A percentile compares a stretch with the other conserved stretches of the same genome.
These are phyloP conservation scores for Ptychochromis oligacanthus DNA, from an alignment of 2,113 vertebrate species.

Conservation along the genomic window DNA sequence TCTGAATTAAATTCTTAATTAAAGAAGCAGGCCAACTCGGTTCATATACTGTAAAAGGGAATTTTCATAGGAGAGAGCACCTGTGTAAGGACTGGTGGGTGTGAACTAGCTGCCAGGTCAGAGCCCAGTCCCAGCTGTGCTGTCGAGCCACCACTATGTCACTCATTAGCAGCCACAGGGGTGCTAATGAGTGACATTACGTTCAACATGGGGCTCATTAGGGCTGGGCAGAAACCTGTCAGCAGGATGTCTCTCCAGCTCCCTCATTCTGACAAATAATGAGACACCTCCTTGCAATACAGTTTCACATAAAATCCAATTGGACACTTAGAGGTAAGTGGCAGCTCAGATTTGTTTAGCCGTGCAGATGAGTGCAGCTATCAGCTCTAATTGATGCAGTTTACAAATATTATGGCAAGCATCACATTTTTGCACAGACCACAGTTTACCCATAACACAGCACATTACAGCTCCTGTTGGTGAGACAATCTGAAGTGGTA, in stretches of 20 bases:
- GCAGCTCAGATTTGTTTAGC: background rate
- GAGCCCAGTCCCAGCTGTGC: slow-evolving; percentile 44
- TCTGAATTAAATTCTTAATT: slow-evolving; percentile 14
- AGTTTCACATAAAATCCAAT: background rate
- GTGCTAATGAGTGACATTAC: slow-evolving; percentile 68
- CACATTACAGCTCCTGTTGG: background rate
- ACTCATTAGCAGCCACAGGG: slow-evolving; percentile 60
- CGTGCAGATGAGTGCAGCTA: background rate
- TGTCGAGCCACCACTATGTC: slow-evolving; percentile 26
- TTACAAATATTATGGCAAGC: slow-evolving; percentile 10
- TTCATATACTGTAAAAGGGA: background rate
- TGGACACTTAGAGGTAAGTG: background rate
- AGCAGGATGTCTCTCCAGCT: slow-evolving; percentile 13
- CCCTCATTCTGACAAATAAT: slow-evolving; percentile 30
- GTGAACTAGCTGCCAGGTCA: slow-evolving; percentile 22
- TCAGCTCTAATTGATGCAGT: background rate
- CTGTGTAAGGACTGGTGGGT: slow-evolving; percentile 33
- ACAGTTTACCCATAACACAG: background rate
- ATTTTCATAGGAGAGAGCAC: slow-evolving; percentile 20
- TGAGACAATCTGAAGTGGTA: background rate
- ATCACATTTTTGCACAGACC: background rate
- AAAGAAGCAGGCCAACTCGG: background rate
- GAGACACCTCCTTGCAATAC: background rate
- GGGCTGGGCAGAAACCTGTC: slow-evolving; percentile 26
- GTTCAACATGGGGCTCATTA: slow-evolving; percentile 64